Percentiles rank a stretch among this genome's conserved stretches.
These are phyloP conservation scores for Ceratotherium simum DNA, from an alignment of 2,113 vertebrate genomes.

Conservation along the genomic window DNA sequence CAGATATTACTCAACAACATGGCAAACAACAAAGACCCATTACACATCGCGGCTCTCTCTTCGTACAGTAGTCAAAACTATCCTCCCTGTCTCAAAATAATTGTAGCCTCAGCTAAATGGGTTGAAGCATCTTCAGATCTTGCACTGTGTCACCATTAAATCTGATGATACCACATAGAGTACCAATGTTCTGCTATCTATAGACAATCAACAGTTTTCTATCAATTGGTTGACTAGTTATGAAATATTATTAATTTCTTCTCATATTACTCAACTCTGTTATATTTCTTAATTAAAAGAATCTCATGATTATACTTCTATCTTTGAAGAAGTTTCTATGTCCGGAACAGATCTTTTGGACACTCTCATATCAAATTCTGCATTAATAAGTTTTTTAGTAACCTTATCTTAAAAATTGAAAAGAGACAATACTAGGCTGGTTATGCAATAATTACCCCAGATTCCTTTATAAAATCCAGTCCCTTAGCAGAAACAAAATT, in stretches of 20 bases:
- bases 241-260: neutral
- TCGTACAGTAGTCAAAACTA: neutral
- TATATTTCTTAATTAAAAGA: neutral
- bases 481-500: neutral
- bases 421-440: rapidly evolving
- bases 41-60: neutral
- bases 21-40: neutral
- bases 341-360: neutral
- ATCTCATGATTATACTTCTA: neutral
- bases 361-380: neutral
- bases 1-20: neutral
- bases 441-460: neutral
- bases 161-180: neutral
- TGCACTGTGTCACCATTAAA: neutral
- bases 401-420: neutral
- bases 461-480: neutral
- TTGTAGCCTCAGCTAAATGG: neutral
- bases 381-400: neutral
- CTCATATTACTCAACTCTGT: neutral
- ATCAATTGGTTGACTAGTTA: neutral
- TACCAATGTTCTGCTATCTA: neutral
- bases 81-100: neutral
- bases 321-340: neutral
- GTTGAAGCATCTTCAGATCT: neutral
- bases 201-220: neutral